phyloP scores from a whole-genome alignment of 2,113 vertebrate genomes.

The Antechinus stuartii region DNA sequence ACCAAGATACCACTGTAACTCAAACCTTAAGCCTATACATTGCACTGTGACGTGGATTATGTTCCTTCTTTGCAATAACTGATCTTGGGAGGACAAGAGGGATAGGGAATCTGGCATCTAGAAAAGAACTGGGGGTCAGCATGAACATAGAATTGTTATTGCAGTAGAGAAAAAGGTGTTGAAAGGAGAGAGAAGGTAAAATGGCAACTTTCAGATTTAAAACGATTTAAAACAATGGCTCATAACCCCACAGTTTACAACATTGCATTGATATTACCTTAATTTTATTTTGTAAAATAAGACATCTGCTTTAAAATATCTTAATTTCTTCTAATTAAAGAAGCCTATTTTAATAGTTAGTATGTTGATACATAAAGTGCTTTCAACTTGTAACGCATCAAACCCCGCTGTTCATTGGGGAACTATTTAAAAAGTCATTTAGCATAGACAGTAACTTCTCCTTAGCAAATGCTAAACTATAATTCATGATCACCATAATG shows the following conservation, averaged over 20 bases:
- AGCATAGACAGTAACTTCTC: conserved; percentile 59
- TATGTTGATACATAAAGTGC: conserved; percentile 68
- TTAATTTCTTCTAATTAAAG: conserved; percentile 74
- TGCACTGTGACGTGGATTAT: neutral
- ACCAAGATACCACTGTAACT: neutral
- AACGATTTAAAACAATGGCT: conserved; percentile 25
- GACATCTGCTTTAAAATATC: conserved; percentile 69
- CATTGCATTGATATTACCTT: conserved; percentile 22
- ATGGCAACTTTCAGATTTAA: conserved; percentile 51
- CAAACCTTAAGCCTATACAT: conserved; percentile 39
- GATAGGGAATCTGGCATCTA: neutral
- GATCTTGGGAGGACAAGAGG: conserved; percentile 24
- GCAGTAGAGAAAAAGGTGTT: conserved; percentile 35
- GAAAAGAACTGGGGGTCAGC: conserved; percentile 20
- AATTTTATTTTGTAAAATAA: conserved; percentile 69
- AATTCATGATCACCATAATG: conserved; percentile 66
- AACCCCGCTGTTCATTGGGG: conserved; percentile 71
- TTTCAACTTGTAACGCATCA: conserved; percentile 60
- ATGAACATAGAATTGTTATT: conserved; percentile 12
- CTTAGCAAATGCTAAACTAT: conserved; percentile 64
- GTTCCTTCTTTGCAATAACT: conserved; percentile 11
- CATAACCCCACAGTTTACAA: neutral
- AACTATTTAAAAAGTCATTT: conserved; percentile 79
- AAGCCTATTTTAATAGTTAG: conserved; percentile 70
- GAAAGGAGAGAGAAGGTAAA: conserved; percentile 20